These are phyloP conservation scores for Ecdyonurus torrentis DNA, from an alignment of 2,888 invertebrate species.

Conservation along the genomic window DNA sequence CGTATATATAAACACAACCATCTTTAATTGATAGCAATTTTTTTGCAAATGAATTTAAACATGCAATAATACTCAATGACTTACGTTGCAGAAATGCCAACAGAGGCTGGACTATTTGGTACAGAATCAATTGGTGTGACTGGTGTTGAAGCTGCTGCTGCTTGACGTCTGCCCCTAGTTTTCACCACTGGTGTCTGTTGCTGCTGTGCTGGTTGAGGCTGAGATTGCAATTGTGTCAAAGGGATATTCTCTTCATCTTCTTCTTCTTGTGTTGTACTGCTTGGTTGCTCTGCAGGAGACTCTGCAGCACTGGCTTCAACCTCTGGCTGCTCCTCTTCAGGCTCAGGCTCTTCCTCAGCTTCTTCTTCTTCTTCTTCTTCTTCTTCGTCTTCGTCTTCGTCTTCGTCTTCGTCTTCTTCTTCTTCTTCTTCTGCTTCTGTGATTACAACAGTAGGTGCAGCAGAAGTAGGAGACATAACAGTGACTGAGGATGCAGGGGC, in stretches of 20 bases:
- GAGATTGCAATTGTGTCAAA: no score
- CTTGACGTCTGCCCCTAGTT: not conserved
- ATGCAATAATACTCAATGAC: no score
- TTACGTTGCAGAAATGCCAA: not conserved
- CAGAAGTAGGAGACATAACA: conserved; percentile 4
- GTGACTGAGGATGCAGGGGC: not conserved
- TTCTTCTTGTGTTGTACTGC: not conserved
- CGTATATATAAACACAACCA: conserved; percentile 9
- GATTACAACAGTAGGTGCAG: not conserved
- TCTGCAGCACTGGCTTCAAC: not conserved
- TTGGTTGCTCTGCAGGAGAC: not conserved
- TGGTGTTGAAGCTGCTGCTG: conserved; percentile 6
- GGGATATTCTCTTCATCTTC: no score
- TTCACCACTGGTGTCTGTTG: conserved; percentile 2
- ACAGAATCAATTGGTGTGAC: conserved; percentile 33
- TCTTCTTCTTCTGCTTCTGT: conserved; percentile 1
- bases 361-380: not conserved
- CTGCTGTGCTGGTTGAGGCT: not conserved
- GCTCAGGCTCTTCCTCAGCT: not conserved
- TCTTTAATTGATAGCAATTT: not conserved
- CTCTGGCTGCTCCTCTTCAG: not conserved
- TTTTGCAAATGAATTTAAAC: no score
- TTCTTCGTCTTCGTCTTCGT: conserved; percentile 1
- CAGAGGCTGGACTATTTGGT: conserved; percentile 35
- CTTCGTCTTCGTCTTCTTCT: not conserved